Base-by-base conservation (phyloP, 2,113 vertebrate species). In the Prochilodus magdalenae region DNA sequence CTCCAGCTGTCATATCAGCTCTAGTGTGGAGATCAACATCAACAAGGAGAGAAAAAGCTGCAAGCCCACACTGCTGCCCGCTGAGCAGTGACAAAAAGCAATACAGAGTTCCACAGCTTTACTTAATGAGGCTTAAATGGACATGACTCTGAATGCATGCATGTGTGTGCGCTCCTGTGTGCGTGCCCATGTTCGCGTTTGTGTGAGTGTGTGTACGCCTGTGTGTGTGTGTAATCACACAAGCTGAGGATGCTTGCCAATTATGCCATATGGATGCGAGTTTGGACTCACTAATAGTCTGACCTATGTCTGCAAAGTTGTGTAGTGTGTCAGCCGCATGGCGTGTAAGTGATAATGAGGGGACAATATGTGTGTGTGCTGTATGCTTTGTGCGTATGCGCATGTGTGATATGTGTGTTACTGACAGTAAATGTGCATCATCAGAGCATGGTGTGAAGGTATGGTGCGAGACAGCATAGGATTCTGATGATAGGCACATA, bases 1-100 rank as follows among this genome's bases (percentile, higher is more conserved):
- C 89, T 77, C 76, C 75, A 67, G 55, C 79, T 85, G 87, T 86
- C 84, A 86, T 75, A 83, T 86, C 80, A 84, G 83, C 86, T 83
- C 76, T 44, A 62, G 75, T 51, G 29, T 84, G 75, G 57, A 87
- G 88, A 89, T 85, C 73, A 75, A 86, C 79, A 83, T 79, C 83
- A 83, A 73, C 72, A 79, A 75, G 74, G 55, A 67, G 76, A 72
- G 47, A 5, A 83, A 84, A 72, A 77, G 74, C 86, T 85, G 71
- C 81, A 80, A 67, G 80, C 77, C 72, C 30, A n/a, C 47, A 33
- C 26, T 66, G 81, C 70, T 65, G 62, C 74, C 4, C 78, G 76
- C 71, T 60, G 81, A 62, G 65, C 75, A 36, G 77, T 69, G 75
- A 73, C 67, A 44, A 33, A 72, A 24, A 53, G 53, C 18, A 20